phyloP scores from a whole-genome alignment of 2,888 invertebrate species.

The Cheilosia vulpina region DNA sequence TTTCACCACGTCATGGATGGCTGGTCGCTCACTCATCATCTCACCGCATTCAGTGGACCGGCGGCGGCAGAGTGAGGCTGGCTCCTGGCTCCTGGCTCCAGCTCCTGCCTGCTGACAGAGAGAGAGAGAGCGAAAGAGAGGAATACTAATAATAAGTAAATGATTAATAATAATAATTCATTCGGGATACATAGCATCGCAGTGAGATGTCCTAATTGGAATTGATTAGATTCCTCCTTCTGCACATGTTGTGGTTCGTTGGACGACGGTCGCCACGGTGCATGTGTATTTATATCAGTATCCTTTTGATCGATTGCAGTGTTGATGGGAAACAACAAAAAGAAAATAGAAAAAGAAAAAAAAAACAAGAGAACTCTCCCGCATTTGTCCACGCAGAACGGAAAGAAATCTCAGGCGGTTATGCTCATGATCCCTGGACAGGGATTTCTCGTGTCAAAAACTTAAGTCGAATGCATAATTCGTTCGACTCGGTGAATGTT shows the following conservation, averaged over 20 bases:
- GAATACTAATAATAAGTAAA: slow-evolving; percentile 81
- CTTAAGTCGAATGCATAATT: slow-evolving; percentile 75
- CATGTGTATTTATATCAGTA: slow-evolving; percentile 42
- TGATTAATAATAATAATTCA: slow-evolving; percentile 84
- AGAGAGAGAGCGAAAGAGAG: slow-evolving; percentile 69
- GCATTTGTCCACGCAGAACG: slow-evolving; percentile 30
- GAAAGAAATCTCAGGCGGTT: slow-evolving; percentile 63
- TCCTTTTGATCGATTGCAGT: slow-evolving; percentile 73
- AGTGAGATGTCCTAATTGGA: slow-evolving; percentile 83
- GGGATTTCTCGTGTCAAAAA: slow-evolving; percentile 73
- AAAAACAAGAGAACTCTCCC: slow-evolving; percentile 21
- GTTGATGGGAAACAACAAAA: slow-evolving; percentile 50
- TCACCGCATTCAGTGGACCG: slow-evolving; percentile 22
- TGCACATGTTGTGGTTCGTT: slow-evolving; percentile 54
- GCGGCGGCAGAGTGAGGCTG: background rate
- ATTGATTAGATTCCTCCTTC: slow-evolving; percentile 81
- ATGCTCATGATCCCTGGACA: slow-evolving; percentile 68
- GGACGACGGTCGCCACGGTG: slow-evolving; percentile 15
- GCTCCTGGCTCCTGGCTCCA: slow-evolving; percentile 1
- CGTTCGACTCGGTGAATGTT: slow-evolving; percentile 68
- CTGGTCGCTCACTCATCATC: slow-evolving; percentile 73
- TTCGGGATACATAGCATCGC: slow-evolving; percentile 80
- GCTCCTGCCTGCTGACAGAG: slow-evolving; percentile 60
- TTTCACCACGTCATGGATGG: slow-evolving; percentile 74
- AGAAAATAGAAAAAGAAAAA: slow-evolving; percentile 5